Percentiles rank a stretch among this genome's conserved stretches.
phyloP scores from a whole-genome alignment of 1,140 invertebrate genomes.

The Drosophila nannoptera region DNA sequence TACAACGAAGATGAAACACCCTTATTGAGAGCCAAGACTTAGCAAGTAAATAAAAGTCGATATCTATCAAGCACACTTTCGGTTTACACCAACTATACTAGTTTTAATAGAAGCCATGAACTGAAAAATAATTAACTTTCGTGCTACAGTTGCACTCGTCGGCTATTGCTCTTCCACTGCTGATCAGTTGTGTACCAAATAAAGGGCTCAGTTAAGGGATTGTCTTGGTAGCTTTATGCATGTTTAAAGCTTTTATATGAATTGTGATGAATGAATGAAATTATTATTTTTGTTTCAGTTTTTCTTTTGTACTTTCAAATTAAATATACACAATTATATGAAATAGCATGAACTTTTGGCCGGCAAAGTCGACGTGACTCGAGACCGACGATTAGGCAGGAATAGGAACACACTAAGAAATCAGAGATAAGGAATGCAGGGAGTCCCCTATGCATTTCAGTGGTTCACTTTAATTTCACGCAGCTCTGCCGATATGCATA shows the following conservation, averaged over 20 bases:
- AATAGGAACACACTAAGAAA: conserved; percentile 1
- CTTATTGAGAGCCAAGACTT: neutral
- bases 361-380: conserved; percentile 47
- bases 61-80: too few species aligned
- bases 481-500: conserved; percentile 71
- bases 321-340: conserved; percentile 76
- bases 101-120: neutral
- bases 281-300: conserved; percentile 17
- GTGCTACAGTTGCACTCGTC: conserved; percentile 36
- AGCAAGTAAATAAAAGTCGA: too few species aligned
- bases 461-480: conserved; percentile 66
- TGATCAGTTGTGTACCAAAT: conserved; percentile 62
- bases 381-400: conserved; percentile 36
- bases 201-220: conserved; percentile 48
- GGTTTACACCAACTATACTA: too few species aligned
- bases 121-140: conserved; percentile 47
- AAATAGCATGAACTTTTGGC: conserved; percentile 70
- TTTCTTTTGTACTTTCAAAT: conserved; percentile 26
- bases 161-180: conserved; percentile 35
- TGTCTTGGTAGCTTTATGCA: conserved; percentile 22
- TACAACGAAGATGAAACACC: neutral
- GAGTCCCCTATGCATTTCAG: neutral
- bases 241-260: conserved; percentile 28
- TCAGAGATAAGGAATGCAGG: too few species aligned
- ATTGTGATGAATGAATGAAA: too few species aligned